Evolutionary conservation across 1,140 invertebrate species (phyloP), one percentile per base, ranked within the genome.

Genomic region (Hylaeus volcanicus): DNA sequence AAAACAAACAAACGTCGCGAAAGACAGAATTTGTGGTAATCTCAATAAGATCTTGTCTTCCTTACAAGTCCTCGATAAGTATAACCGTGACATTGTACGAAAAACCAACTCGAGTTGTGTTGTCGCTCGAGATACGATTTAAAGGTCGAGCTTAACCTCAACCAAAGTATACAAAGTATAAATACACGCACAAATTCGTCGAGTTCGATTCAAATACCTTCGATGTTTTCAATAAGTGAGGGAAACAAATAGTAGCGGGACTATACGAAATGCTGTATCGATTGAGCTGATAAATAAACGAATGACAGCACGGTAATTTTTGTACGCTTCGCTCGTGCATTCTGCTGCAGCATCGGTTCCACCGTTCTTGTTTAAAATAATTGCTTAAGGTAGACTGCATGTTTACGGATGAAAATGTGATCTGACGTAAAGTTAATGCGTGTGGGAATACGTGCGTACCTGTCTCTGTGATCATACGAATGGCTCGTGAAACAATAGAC

Each of bases 401-500:
- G 2, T 60, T 11, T 37, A 14, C n/a, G 11, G 48, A 48, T 55
- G 37, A 3, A 12, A 15, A 39, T 41, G 1, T 5, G 4, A 15
- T 37, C 0, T 3, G 55, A 56, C 11, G 56, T 48, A 51, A 53
- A 51, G 43, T 15, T 61, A 5, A 43, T 15, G 12, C 63, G 11
- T 11, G 41, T 64, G 26, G 26, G 48, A n/a, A 5, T 53, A 53
- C 64, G 51, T 41, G 39, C 45, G 56, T 56, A 43, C 11, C 37
- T 64, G 39, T 64, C 72, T 64, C 72, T 66, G 11, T 55, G 60
- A 63, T 55, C 69, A 71, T 66, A 26, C 12, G 58, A 61, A 8
- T 51, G 11, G 60, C 15, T 58, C 55, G 63, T 15, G 58, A 74
- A 61, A 74, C 55, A 45, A 60, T 56, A 86, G 73, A 55, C 15